Conservation (phyloP, 2,888 invertebrate species). For the Spodoptera picta region DNA sequence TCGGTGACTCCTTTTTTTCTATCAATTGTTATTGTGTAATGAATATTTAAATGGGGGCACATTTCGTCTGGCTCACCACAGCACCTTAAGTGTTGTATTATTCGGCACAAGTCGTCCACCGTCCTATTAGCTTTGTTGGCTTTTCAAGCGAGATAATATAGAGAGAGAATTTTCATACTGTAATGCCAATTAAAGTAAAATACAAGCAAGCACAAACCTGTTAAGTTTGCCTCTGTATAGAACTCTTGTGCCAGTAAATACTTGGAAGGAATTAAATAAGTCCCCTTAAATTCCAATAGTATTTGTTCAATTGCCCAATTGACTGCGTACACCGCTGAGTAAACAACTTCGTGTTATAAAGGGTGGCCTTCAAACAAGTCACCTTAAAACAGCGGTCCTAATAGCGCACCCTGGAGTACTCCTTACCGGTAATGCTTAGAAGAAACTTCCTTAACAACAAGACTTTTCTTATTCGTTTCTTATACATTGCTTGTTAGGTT, state of each 20-base stretch:
- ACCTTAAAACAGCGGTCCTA: constrained; percentile 69
- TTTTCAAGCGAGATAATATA: constrained; percentile 19
- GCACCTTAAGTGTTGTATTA: constrained; percentile 23
- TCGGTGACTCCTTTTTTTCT: constrained; percentile 49
- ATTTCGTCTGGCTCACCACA: constrained; percentile 31
- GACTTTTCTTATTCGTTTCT: constrained; percentile 18
- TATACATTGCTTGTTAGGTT: constrained; percentile 56
- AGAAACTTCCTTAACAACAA: constrained; percentile 28
- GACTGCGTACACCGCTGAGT: constrained; percentile 61
- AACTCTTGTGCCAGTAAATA: constrained; percentile 14
- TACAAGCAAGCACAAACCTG: not conserved
- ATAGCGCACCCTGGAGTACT: constrained; percentile 68
- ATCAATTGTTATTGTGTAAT: constrained; percentile 49
- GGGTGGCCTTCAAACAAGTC: constrained; percentile 78
- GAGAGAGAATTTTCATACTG: too few species aligned
- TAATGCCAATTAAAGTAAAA: constrained; percentile 6
- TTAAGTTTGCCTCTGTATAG: constrained; percentile 10
- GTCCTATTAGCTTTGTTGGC: constrained; percentile 3
- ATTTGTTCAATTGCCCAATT: constrained; percentile 74
- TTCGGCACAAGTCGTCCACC: constrained; percentile 14
- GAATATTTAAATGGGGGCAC: constrained; percentile 54
- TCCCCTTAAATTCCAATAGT: constrained; percentile 68
- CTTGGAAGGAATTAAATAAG: constrained; percentile 49
- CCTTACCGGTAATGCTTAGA: constrained; percentile 48
- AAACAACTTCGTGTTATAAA: constrained; percentile 74